Conservation (phyloP, 1,140 invertebrate genomes). For the Andricus grossulariae region DNA sequence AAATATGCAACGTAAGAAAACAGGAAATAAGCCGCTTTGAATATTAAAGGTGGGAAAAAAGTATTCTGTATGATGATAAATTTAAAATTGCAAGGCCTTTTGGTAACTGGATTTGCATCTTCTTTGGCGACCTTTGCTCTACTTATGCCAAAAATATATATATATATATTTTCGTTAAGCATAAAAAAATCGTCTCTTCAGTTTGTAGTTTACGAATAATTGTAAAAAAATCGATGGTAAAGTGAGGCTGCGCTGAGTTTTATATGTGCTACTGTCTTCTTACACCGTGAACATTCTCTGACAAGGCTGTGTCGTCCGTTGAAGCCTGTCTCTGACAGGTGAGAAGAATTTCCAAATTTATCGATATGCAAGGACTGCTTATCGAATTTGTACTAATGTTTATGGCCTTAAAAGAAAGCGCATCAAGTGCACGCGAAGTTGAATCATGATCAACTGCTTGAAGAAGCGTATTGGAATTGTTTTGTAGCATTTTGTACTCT, state of each 20-base stretch:
- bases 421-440: conserved; percentile 54
- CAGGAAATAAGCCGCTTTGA: no score
- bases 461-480: conserved; percentile 66
- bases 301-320: conserved; percentile 68
- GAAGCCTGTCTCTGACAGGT: conserved; percentile 52
- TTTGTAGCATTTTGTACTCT: conserved; percentile 71
- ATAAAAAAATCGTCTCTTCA: no score
- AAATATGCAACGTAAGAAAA: no score
- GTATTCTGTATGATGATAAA: no score
- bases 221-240: conserved; percentile 46
- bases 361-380: conserved; percentile 42
- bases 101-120: no score
- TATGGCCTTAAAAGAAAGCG: conserved; percentile 65
- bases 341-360: conserved; percentile 60
- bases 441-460: conserved; percentile 53
- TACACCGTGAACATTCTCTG: conserved; percentile 72
- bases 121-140: no score
- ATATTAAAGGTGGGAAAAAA: no score
- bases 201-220: neutral
- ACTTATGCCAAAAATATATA: no score
- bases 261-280: conserved; percentile 63
- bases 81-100: no score
- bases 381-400: conserved; percentile 35
- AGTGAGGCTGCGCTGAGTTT: conserved; percentile 65
- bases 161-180: no score